Conservation (phyloP, 2,888 invertebrate species). For the Dasysyrphus albostriatus region DNA sequence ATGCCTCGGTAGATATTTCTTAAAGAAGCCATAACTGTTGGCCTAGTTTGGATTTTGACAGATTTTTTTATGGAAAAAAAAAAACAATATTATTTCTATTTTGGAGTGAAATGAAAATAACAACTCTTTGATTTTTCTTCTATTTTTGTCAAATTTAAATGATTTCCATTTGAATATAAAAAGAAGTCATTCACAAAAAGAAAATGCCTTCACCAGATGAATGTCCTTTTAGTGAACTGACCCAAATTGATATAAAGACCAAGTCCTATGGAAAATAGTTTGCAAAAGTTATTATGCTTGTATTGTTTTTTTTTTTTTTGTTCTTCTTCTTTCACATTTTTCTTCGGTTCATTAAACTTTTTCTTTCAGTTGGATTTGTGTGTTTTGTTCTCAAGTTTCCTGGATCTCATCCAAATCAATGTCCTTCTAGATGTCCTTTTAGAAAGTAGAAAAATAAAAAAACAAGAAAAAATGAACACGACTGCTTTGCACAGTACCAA, state of each 20-base stretch:
- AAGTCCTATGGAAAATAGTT: conserved; percentile 29
- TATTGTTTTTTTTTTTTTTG: conserved; percentile 9
- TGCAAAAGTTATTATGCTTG: conserved; percentile 23
- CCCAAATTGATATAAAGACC: conserved; percentile 44
- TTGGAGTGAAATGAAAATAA: conserved; percentile 22
- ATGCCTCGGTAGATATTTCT: not conserved
- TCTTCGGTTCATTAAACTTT: conserved; percentile 58
- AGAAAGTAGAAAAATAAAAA: conserved; percentile 5
- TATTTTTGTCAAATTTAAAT: not conserved
- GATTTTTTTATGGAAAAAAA: not conserved
- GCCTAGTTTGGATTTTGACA: conserved; percentile 17
- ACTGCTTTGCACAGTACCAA: conserved; percentile 35
- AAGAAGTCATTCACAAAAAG: conserved; percentile 1
- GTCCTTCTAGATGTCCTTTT: conserved; percentile 42
- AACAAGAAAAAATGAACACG: conserved; percentile 4
- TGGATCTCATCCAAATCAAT: conserved; percentile 70
- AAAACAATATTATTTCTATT: conserved; percentile 6
- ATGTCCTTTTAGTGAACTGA: conserved; percentile 57
- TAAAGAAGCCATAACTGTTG: conserved; percentile 41
- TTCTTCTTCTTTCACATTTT: not conserved
- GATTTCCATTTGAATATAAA: not conserved
- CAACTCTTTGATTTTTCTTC: conserved; percentile 10
- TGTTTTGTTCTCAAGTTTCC: conserved; percentile 50
- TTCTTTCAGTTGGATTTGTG: conserved; percentile 21
- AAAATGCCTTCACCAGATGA: conserved; percentile 58